phyloP scores from a whole-genome alignment of 2,888 invertebrate species.

The Cheilosia urbana region DNA sequence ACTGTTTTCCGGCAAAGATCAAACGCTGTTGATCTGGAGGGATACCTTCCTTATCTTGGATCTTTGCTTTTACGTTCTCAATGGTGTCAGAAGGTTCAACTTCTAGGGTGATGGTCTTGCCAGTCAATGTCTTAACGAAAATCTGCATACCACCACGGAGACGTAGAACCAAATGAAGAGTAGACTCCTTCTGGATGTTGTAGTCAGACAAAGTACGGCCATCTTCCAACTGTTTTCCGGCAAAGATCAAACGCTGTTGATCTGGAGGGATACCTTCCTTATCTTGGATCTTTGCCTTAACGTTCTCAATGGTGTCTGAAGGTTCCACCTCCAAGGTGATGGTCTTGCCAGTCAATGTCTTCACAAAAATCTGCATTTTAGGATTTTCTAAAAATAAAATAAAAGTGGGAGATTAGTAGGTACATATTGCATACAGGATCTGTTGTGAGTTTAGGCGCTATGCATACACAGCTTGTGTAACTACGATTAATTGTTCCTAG shows the following conservation, averaged over 20 bases:
- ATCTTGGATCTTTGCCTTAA: constrained; percentile 77
- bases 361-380: neutral
- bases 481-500: no score
- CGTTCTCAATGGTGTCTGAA: constrained; percentile 77
- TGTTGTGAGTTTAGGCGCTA: no score
- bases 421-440: neutral
- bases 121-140: constrained; percentile 78
- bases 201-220: constrained; percentile 76
- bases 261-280: constrained; percentile 77
- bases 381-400: neutral
- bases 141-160: constrained; percentile 81
- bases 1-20: constrained; percentile 4
- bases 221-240: constrained; percentile 76
- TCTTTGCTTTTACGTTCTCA: neutral
- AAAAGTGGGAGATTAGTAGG: neutral
- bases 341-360: neutral
- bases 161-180: constrained; percentile 76
- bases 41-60: constrained; percentile 5
- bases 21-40: constrained; percentile 8
- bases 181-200: constrained; percentile 76
- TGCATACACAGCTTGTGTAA: no score
- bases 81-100: neutral
- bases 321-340: neutral
- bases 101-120: constrained; percentile 66
- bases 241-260: constrained; percentile 77